Percentiles rank a stretch among this genome's conserved stretches.
These are phyloP conservation scores for Indicator maculatus DNA, from an alignment of 2,113 vertebrate genomes.

Conservation along the genomic window DNA sequence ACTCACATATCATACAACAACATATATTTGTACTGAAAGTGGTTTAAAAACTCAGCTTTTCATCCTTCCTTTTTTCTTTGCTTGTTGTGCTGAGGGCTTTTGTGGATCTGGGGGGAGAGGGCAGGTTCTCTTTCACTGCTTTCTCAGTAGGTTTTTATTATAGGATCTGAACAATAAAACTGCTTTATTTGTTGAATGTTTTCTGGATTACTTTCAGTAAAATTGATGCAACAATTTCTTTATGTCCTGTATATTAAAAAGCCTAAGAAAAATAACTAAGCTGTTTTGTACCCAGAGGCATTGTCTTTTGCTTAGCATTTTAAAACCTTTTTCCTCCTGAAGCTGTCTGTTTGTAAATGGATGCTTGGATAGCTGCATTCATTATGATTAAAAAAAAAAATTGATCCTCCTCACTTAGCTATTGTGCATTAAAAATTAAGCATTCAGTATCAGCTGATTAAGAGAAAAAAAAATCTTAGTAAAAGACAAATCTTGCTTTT, in stretches of 20 bases:
- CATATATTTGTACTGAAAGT: background rate
- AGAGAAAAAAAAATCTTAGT: background rate
- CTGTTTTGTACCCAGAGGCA: background rate
- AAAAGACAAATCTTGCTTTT: background rate
- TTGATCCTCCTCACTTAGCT: background rate
- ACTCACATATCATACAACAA: background rate
- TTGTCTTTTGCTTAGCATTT: background rate
- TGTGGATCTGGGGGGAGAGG: background rate
- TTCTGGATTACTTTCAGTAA: background rate
- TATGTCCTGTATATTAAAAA: background rate
- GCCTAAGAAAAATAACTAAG: background rate
- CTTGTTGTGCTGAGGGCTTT: background rate
- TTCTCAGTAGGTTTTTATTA: background rate
- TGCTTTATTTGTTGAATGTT: background rate
- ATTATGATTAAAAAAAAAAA: background rate
- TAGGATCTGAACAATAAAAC: background rate
- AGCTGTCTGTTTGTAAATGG: background rate
- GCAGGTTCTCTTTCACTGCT: background rate
- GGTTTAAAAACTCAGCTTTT: background rate
- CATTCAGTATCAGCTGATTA: background rate
- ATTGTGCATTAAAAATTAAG: conserved; percentile 20
- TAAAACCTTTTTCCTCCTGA: background rate
- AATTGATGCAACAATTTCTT: background rate
- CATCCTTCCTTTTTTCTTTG: background rate
- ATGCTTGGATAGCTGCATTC: background rate